Evolutionary conservation across 2,888 invertebrate genomes (phyloP), one percentile per base, ranked within the genome.

Genomic region (Gerris lacustris): DNA sequence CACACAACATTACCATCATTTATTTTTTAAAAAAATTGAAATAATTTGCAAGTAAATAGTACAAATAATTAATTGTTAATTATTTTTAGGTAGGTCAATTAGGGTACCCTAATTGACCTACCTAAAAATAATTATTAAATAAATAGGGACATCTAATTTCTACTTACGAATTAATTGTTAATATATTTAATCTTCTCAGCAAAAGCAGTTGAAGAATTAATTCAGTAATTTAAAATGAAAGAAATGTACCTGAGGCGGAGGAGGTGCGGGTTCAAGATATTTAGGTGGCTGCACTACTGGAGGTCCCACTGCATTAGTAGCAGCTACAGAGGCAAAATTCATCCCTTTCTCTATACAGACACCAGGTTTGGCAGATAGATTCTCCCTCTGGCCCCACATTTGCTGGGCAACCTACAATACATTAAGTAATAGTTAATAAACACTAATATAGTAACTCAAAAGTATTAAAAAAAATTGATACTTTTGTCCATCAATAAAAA

Each of bases 301-400:
- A 79, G 77, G 84, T 79, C 80, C 84, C 69, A 73, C 75, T 71
- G 75, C 85, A 71, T 88, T 88, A 6, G 87, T 86, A 6, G 76
- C 77, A 70, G 84, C 84, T 44, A 88, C 89, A 70, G 87, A 87
- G 2, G 89, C 89, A 80, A 89, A 90, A 79, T 89, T 89, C 81
- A 87, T 85, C 18, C 86, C 82, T 77, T 86, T 86, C 73, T 84
- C 84, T 72, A 82, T 81, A 76, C 84, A 82, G 67, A 78, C 77
- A 43, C 64, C 18, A 18, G 17, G 7, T 18, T n/a, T 18, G 31
- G 7, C 64, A 4, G 7, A 9, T 15, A 55, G 9, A 55, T 55
- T 55, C 70, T 77, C 78, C 75, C 85, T 83, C 72, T 83, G 82
- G 44, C 86, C 84, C 85, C 87, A 86, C 81, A 86, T 85, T 75